Evolutionary conservation across 2,888 invertebrate species (phyloP).

Genomic region (Steromphala cineraria): DNA sequence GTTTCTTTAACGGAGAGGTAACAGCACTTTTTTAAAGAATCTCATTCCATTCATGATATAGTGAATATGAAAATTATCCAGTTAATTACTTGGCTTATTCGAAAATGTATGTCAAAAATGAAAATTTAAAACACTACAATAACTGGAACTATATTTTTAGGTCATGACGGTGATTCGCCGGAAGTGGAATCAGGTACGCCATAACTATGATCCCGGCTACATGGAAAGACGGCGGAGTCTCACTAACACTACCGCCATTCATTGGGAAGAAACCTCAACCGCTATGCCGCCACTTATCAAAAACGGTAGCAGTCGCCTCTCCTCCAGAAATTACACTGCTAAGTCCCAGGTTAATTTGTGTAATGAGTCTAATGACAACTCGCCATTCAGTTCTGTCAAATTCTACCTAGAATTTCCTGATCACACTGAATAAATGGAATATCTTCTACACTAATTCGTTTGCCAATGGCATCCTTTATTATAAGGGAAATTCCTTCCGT

Average conservation of each 20-base stretch:
- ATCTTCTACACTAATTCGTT: too few species aligned
- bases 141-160: neutral
- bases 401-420: too few species aligned
- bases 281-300: neutral
- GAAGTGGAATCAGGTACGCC: conserved; percentile 26
- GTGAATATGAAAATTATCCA: too few species aligned
- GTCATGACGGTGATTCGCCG: conserved; percentile 25
- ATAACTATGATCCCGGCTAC: conserved; percentile 16
- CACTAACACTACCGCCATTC: conserved; percentile 20
- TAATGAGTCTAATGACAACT: neutral
- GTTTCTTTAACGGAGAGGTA: conserved; percentile 95
- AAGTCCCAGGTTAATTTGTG: conserved; percentile 11
- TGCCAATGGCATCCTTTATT: too few species aligned
- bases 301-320: neutral
- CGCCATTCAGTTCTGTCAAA: too few species aligned
- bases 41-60: too few species aligned
- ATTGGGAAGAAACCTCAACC: neutral
- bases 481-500: too few species aligned
- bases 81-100: too few species aligned
- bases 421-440: too few species aligned
- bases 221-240: conserved; percentile 19
- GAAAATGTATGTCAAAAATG: too few species aligned
- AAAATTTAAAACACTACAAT: too few species aligned
- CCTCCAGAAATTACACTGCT: neutral
- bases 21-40: neutral